phyloP scores from a whole-genome alignment of 1,140 invertebrate species.

The Anoplophora glabripennis region DNA sequence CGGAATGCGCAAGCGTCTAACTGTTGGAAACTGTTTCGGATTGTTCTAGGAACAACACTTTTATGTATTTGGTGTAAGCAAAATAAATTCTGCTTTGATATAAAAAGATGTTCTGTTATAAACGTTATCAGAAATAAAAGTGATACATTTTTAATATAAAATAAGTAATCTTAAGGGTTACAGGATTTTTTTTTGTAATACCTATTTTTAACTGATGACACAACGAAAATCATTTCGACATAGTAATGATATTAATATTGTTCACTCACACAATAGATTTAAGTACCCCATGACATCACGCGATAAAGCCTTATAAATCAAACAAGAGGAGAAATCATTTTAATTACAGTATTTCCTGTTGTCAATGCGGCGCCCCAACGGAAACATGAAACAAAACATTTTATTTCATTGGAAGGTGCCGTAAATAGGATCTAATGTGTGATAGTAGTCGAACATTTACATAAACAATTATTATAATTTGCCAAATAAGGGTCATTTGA shows the following conservation, averaged over 20 bases:
- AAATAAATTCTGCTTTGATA: too few species aligned
- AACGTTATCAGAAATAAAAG: too few species aligned
- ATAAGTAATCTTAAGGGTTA: too few species aligned
- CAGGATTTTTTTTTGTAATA: too few species aligned
- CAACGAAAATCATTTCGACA: not conserved
- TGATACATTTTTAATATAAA: too few species aligned
- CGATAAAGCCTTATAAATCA: constrained; percentile 12
- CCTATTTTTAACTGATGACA: too few species aligned
- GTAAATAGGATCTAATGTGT: not conserved
- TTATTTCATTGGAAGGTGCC: constrained; percentile 2
- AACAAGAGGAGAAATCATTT: constrained; percentile 22
- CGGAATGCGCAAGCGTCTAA: too few species aligned
- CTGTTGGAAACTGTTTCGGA: too few species aligned
- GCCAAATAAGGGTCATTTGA: not conserved
- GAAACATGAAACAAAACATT: constrained; percentile 12
- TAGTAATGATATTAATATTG: constrained; percentile 9
- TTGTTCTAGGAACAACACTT: too few species aligned
- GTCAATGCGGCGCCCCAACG: constrained; percentile 5
- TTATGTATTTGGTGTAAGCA: too few species aligned
- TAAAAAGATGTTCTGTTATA: too few species aligned
- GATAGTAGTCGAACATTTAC: constrained; percentile 6
- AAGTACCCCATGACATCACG: constrained; percentile 15
- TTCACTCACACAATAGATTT: constrained; percentile 8
- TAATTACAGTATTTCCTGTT: constrained; percentile 12
- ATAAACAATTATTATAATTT: not conserved